A percentile compares a stretch with the other conserved stretches of the same genome.
phyloP scores from a whole-genome alignment of 2,797 vertebrate species.

The Emys orbicularis region DNA sequence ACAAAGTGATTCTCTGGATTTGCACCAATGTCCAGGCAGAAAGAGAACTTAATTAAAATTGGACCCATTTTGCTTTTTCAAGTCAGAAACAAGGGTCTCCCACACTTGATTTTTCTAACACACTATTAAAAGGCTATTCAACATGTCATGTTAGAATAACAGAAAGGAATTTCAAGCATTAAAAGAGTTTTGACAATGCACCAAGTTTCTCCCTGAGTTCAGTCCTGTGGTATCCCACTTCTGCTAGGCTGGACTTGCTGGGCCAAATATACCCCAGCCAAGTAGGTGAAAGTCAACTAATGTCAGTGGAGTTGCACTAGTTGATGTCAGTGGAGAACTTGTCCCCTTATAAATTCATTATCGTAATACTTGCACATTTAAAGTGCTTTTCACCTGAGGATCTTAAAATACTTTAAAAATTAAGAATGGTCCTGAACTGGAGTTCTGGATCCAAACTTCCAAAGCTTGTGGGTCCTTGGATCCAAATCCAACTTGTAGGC shows the following conservation, averaged over 20 bases:
- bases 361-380: neutral
- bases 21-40: rapidly evolving
- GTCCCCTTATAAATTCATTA: neutral
- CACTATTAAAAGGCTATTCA: constrained; percentile 28
- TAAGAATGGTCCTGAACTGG: neutral
- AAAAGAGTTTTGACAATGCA: neutral
- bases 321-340: neutral
- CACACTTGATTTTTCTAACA: constrained; percentile 38
- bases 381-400: neutral
- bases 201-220: rapidly evolving
- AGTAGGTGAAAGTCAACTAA: neutral
- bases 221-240: neutral
- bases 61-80: neutral
- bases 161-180: constrained; percentile 29
- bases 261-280: rapidly evolving
- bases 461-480: neutral
- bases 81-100: constrained; percentile 43
- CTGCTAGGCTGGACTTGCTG: neutral
- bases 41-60: neutral
- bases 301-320: rapidly evolving
- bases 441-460: neutral
- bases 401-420: neutral
- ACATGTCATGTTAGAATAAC: constrained; percentile 16
- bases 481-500: neutral
- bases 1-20: rapidly evolving